Percentiles rank a stretch among this genome's conserved stretches.
These are phyloP conservation scores for Onychomys torridus DNA, from an alignment of 2,797 vertebrate species.

Conservation along the genomic window DNA sequence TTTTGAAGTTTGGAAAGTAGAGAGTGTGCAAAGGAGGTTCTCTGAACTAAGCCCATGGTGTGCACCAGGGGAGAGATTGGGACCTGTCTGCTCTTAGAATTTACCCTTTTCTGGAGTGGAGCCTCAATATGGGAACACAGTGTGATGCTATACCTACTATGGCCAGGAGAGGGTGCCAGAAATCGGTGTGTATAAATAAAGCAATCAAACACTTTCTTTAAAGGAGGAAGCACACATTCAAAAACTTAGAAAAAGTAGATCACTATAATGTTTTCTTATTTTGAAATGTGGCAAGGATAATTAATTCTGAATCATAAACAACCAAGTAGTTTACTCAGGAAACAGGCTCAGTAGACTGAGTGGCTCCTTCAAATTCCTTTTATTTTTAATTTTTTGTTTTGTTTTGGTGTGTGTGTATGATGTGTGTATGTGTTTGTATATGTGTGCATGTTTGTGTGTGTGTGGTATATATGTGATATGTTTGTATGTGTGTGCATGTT, in stretches of 20 bases:
- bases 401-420: background rate
- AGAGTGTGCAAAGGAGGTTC: background rate
- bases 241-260: background rate
- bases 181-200: background rate
- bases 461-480: background rate
- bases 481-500: background rate
- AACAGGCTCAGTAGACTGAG: background rate
- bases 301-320: background rate
- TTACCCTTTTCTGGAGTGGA: background rate
- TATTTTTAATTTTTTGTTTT: background rate
- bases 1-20: background rate
- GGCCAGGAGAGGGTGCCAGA: slow-evolving; percentile 18
- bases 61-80: background rate
- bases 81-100: background rate
- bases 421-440: background rate
- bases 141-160: background rate
- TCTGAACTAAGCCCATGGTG: background rate
- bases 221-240: background rate
- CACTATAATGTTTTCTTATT: background rate
- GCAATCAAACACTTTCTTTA: background rate
- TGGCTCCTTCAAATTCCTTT: background rate
- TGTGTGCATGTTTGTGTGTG: background rate
- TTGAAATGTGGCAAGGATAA: background rate
- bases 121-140: background rate
- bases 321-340: background rate